Evolutionary conservation across 2,888 invertebrate species (phyloP).

Genomic region (Drosophila recens): DNA sequence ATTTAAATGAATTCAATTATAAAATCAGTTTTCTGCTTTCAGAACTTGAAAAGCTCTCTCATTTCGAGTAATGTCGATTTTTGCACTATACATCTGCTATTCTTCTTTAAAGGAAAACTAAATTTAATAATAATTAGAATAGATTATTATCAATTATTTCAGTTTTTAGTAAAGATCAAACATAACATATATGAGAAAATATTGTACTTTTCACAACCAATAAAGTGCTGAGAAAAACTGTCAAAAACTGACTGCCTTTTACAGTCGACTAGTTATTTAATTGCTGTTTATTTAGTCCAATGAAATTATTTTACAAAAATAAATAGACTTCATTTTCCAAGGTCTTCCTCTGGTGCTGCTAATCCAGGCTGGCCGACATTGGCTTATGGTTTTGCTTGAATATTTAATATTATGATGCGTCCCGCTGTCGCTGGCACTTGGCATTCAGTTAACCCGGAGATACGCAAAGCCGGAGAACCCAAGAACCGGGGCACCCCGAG

Average conservation of each 20-base stretch:
- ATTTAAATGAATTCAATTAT: too few relatives aligned
- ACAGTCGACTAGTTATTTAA: background rate
- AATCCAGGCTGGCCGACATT: conserved; percentile 18
- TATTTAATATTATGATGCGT: conserved; percentile 10
- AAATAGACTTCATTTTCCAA: background rate
- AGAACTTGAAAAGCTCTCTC: too few relatives aligned
- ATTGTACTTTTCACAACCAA: too few relatives aligned
- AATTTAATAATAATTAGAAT: too few relatives aligned
- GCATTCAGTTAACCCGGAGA: conserved; percentile 27
- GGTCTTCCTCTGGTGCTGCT: background rate
- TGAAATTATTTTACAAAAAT: background rate
- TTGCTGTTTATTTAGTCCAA: background rate
- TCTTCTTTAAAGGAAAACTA: too few relatives aligned
- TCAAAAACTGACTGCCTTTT: background rate
- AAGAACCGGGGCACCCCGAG: conserved; percentile 27
- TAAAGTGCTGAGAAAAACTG: too few relatives aligned
- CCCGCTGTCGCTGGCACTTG: conserved; percentile 47
- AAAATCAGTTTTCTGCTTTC: too few relatives aligned
- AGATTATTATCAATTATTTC: too few relatives aligned
- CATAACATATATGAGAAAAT: too few relatives aligned
- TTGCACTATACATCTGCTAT: too few relatives aligned
- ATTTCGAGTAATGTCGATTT: too few relatives aligned
- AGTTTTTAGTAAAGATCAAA: too few relatives aligned
- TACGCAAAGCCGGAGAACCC: background rate
- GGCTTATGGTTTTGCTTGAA: conserved; percentile 14